Evolutionary conservation across 2,113 vertebrate genomes (phyloP), one percentile per base, ranked within the genome.

Genomic region (Cebidichthys violaceus): DNA sequence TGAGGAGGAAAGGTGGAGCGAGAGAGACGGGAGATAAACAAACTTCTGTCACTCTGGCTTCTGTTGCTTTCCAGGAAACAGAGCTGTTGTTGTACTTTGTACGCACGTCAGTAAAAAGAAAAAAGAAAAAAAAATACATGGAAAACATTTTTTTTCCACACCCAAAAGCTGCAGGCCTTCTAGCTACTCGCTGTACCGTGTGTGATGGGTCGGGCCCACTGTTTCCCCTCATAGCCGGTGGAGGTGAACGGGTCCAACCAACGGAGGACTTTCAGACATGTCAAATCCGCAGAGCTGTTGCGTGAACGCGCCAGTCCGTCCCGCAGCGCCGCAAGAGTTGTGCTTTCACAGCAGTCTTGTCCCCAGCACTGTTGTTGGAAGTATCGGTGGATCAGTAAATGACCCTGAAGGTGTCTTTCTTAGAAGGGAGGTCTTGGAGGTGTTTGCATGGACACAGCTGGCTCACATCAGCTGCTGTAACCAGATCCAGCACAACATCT

Each of bases 391-490:
- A 47, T 35, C 47, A 55, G 24, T 43, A 11, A 31, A 20, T 0
- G 57, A 43, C 20, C 55, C 62, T 67, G 31, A 37, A 24, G 70
- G 6, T 45, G 41, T 70, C 39, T 75, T 29, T 31, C 22, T 68
- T 72, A 41, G 54, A 24, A 35, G 31, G 27, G 24, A 35, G 4
- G 22, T 43, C 60, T 20, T 24, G 59, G 52, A 71, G 64, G 18
- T 69, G 20, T 76, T 79, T 62, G 52, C 54, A 72, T 83, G 67
- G 17, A 33, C 60, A 80, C 81, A 87, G 73, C 77, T 84, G 81
- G 76, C 62, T 64, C 9, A 24, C 35, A 77, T 84, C 73, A 33
- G n/a, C n/a, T n/a, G n/a, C n/a, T n/a, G n/a, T n/a, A n/a, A n/a
- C n/a, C n/a, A n/a, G n/a, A n/a, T n/a, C n/a, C n/a, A n/a, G n/a